Conservation (phyloP, 2,797 vertebrate genomes). For the Siniperca undulata region DNA sequence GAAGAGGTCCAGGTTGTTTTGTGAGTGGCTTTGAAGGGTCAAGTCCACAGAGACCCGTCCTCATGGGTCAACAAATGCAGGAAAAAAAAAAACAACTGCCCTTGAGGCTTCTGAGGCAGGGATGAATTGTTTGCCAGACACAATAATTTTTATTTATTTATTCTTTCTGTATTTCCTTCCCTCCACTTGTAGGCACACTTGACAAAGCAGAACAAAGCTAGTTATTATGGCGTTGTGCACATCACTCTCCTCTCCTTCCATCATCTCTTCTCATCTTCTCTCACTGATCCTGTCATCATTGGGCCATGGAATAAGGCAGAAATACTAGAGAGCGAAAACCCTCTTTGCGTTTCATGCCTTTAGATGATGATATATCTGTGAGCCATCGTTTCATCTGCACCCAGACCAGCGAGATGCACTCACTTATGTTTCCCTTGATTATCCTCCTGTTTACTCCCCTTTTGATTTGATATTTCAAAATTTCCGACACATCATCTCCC, state of each 20-base stretch:
- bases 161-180: slow-evolving; percentile 47
- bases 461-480: slow-evolving; percentile 60
- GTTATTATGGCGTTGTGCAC: slow-evolving; percentile 68
- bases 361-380: slow-evolving; percentile 49
- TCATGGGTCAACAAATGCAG: slow-evolving; percentile 61
- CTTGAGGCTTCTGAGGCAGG: slow-evolving; percentile 65
- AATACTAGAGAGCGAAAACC: slow-evolving; percentile 32
- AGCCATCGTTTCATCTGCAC: slow-evolving; percentile 52
- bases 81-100: slow-evolving; percentile 45
- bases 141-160: slow-evolving; percentile 69
- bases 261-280: slow-evolving; percentile 54
- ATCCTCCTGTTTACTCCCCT: slow-evolving; percentile 56
- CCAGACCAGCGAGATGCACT: slow-evolving; percentile 33
- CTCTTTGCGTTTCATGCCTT: slow-evolving; percentile 45
- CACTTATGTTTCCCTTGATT: slow-evolving; percentile 56
- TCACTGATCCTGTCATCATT: slow-evolving; percentile 59
- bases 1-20: slow-evolving; percentile 45
- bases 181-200: slow-evolving; percentile 66
- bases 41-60: slow-evolving; percentile 59
- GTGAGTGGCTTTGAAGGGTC: slow-evolving; percentile 54
- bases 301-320: slow-evolving; percentile 38
- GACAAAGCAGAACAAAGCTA: slow-evolving; percentile 78
- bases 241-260: slow-evolving; percentile 50
- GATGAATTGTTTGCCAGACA: slow-evolving; percentile 73
- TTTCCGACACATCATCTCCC: slow-evolving; percentile 40